Base-by-base conservation (phyloP, 2,113 vertebrate genomes). In the Etheostoma cragini region DNA sequence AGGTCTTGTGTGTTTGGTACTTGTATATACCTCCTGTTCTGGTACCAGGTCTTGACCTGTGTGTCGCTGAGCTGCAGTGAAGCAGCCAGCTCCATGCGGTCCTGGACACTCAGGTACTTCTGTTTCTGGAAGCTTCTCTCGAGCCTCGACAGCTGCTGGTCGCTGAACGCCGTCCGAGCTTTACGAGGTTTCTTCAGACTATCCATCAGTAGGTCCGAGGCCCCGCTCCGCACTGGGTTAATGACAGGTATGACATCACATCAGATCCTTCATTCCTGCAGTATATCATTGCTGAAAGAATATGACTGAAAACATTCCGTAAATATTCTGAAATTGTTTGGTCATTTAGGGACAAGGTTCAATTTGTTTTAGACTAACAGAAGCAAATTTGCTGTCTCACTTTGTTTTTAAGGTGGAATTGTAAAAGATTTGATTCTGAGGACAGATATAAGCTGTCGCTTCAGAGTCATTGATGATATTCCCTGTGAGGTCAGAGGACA, bases 21-120 rank as follows among this genome's bases (percentile, higher is more conserved):
- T 10, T 42, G 14, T 26, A 26, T 57, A 13, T 16, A 94, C 94
- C 94, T 95, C 24, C 94, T 58, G 92, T 95, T 94, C 86, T 95
- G 94, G 95, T 98, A 98, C 97, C 97, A 98, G 82, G 98, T 99
- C 91, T 99, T 98, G 87, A 98, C 98, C 93, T 99, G 97, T 8
- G 97, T 96, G 96, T 98, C 96, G 11, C 96, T 97, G 88, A 98
- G 96, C 94, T 96, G 96, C 86, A 98, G 97, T 0, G 96, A 95
- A 0, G 97, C 96, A 0, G 98, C 97, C 67, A 99, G 96, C 80
- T 97, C 97, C 97, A 98, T 96, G 60, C 97, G 94, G 92, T 98
- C 97, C 95, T 98, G 97, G 60, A 98, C 97, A 12, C 96, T 98
- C 91, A 98, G 95, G 85, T 98, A 98, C 38, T 98, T 98, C 82